These are phyloP conservation scores for Dendrophyllia cribrosa DNA, from an alignment of 64 coral and sea anemone species.

Conservation along the genomic window DNA sequence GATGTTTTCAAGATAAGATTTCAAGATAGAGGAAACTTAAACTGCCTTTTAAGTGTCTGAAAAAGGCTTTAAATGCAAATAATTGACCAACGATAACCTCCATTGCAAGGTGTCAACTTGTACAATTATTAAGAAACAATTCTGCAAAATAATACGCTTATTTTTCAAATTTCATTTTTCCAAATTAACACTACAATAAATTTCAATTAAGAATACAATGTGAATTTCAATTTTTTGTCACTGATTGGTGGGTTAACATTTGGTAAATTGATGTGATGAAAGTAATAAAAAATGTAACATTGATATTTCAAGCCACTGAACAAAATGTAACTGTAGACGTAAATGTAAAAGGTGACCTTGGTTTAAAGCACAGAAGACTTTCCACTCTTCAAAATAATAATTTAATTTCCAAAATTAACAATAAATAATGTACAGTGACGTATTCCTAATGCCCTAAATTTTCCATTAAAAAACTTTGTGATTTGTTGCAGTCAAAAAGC, in stretches of 20 bases:
- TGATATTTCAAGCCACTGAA: neutral
- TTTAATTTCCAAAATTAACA: no score
- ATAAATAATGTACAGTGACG: no score
- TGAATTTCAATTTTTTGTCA: neutral
- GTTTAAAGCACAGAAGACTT: no score
- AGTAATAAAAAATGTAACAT: neutral
- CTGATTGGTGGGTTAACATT: neutral
- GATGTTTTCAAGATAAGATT: neutral
- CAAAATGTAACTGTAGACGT: no score
- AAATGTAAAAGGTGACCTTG: no score
- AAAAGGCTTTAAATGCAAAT: conserved; percentile 18
- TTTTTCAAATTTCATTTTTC: neutral
- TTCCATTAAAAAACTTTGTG: no score
- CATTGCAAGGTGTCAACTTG: neutral
- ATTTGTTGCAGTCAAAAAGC: no score
- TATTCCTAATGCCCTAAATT: no score
- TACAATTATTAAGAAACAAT: conserved; percentile 17
- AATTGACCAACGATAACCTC: conserved; percentile 8
- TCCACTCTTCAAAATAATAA: no score
- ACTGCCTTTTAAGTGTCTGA: conserved; percentile 13
- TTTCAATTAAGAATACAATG: neutral
- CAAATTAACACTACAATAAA: conserved; percentile 7
- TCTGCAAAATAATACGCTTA: neutral
- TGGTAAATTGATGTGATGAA: neutral
- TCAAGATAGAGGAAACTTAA: conserved; percentile 20